These are phyloP conservation scores for Ellobium chinense DNA, from an alignment of 2,888 invertebrate species.

Conservation along the genomic window DNA sequence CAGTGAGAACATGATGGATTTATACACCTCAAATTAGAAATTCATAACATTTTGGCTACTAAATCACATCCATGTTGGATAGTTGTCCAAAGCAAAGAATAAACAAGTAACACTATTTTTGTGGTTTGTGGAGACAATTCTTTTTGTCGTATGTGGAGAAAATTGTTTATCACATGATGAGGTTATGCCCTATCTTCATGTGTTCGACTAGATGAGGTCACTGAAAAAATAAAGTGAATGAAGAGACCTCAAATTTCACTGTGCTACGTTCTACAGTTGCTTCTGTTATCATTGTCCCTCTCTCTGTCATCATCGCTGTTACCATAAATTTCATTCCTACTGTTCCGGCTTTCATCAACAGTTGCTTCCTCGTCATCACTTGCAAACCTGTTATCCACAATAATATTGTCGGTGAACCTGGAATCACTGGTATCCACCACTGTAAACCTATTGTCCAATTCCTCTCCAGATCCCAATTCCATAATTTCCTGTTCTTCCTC, in stretches of 20 bases:
- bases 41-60: no score
- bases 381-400: slow-evolving; percentile 32
- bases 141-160: not conserved
- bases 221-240: no score
- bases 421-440: slow-evolving; percentile 37
- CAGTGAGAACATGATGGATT: no score
- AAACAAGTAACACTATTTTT: no score
- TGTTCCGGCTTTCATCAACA: not conserved
- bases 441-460: slow-evolving; percentile 54
- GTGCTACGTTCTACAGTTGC: slow-evolving; percentile 17
- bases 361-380: slow-evolving; percentile 1
- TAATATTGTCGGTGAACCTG: slow-evolving; percentile 6
- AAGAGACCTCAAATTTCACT: not conserved
- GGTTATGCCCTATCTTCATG: no score
- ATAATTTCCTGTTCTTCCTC: slow-evolving; percentile 70
- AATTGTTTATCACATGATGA: not conserved
- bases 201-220: no score
- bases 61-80: no score
- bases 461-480: slow-evolving; percentile 61
- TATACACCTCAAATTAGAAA: no score
- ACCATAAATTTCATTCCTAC: not conserved
- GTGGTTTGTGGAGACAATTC: no score
- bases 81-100: no score
- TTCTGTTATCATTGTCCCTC: not conserved
- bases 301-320: not conserved